A percentile compares a stretch with the other conserved stretches of the same genome.
Conservation (phyloP, 2,888 invertebrate species). For the Agelastica alni region DNA sequence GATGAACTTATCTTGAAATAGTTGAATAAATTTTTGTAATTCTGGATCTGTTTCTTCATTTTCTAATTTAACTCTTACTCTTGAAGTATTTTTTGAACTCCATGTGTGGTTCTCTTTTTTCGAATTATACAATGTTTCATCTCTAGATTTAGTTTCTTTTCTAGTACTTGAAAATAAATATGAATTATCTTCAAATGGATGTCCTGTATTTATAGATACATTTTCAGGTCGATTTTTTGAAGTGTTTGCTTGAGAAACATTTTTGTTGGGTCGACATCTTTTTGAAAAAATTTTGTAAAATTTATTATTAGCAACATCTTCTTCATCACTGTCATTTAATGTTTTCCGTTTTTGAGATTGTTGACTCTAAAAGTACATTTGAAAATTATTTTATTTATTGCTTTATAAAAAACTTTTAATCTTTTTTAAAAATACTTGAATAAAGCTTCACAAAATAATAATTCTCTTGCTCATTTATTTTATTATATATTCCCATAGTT, state of each 20-base stretch:
- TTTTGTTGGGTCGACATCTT: slow-evolving; percentile 8
- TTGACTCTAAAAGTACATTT: slow-evolving; percentile 14
- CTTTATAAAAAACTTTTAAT: too few species aligned
- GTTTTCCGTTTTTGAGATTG: slow-evolving; percentile 26
- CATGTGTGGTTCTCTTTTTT: slow-evolving; percentile 27
- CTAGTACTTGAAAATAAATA: slow-evolving; percentile 20
- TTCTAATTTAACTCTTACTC: slow-evolving; percentile 21
- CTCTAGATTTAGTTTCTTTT: background rate
- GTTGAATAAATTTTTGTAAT: slow-evolving; percentile 36
- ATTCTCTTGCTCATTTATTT: too few species aligned
- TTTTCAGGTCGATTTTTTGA: background rate
- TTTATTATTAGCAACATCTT: slow-evolving; percentile 7
- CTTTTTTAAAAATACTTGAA: too few species aligned
- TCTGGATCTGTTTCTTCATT: slow-evolving; percentile 30
- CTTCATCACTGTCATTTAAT: slow-evolving; percentile 7
- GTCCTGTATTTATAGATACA: background rate
- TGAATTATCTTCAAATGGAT: background rate
- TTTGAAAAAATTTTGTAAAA: slow-evolving; percentile 25
- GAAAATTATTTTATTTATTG: too few species aligned
- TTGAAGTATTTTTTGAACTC: slow-evolving; percentile 29
- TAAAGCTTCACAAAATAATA: too few species aligned
- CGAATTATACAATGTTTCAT: slow-evolving; percentile 13
- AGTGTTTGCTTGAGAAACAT: background rate
- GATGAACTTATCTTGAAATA: slow-evolving; percentile 41
- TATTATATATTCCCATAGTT: too few species aligned